Base-by-base conservation (phyloP, 2,113 vertebrate species). In the Gobiocypris rarus region DNA sequence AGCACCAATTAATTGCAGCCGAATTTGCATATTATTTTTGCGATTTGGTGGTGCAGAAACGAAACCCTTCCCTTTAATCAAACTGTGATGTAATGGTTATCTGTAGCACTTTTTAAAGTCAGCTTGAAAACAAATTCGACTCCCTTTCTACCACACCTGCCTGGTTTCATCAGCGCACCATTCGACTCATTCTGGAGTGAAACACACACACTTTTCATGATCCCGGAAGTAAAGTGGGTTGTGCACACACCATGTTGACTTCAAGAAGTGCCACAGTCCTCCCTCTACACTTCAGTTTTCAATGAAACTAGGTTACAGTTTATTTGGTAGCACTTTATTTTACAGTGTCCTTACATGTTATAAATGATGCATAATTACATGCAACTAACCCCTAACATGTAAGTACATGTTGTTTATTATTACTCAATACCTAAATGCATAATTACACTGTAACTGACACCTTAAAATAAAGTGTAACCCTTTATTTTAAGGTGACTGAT, bases 71-170 rank as follows among this genome's bases (percentile, higher is more conserved):
- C 61, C 7, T 65, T 17, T 73, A 14, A 74, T n/a, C 7, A 50
- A 13, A 74, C 73, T 75, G 28, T 59, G 71, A 52, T 75, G 3
- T 26, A 14, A 45, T 31, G 65, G 65, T 11, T n/a, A 11, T 41
- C 34, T 69, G 19, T 69, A 41, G 69, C 41, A 48, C 41, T 73
- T 73, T 73, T 24, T 48, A 15, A 45, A 73, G n/a, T 70, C n/a
- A 2, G 11, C 38, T 45, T 15, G 5, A 6, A 14, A 28, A 31
- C 24, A 45, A 31, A 31, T 2, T n/a, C n/a, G n/a, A n/a, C 41
- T 24, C 41, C 0, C 67, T 15, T 71, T 41, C 41, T 70, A 41
- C 22, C 1, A 43, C 5, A 24, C 41, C 24, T 22, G 19, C 8
- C 17, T 69, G 31, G 69, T n/a, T 73, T 73, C n/a, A 24, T 48